phyloP scores from a whole-genome alignment of 2,797 vertebrate genomes.

The Denticeps clupeoides region DNA sequence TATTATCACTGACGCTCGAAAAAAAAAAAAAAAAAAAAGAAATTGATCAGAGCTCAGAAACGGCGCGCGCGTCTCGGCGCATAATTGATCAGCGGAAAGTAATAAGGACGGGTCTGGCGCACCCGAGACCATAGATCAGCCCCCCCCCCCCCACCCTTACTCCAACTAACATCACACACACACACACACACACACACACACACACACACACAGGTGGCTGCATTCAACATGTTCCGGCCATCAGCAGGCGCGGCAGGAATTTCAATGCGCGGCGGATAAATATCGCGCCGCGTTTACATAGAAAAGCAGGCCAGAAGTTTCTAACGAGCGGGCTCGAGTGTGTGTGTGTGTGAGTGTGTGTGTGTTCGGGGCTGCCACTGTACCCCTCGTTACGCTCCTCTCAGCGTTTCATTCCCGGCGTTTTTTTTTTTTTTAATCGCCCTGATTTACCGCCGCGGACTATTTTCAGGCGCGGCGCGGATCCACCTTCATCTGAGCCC shows the following conservation, averaged over 20 bases:
- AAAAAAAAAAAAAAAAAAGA: no score
- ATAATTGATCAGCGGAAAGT: slow-evolving; percentile 64
- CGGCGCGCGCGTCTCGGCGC: slow-evolving; percentile 56
- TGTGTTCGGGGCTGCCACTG: neutral
- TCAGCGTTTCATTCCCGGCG: slow-evolving; percentile 1
- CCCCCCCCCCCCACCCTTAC: slow-evolving; percentile 18
- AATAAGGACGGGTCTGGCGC: slow-evolving; percentile 37
- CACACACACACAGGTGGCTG: no score
- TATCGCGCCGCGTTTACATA: neutral
- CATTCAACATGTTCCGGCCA: slow-evolving; percentile 59
- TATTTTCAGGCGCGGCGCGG: slow-evolving; percentile 25
- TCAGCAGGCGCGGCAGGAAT: slow-evolving; percentile 44
- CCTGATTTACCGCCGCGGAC: slow-evolving; percentile 22
- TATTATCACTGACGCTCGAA: slow-evolving; percentile 66
- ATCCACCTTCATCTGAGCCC: slow-evolving; percentile 16
- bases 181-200: no score
- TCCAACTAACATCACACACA: no score
- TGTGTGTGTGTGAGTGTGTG: slow-evolving; percentile 7
- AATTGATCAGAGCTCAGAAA: slow-evolving; percentile 70
- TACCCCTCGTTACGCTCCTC: slow-evolving; percentile 13
- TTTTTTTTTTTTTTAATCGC: no score
- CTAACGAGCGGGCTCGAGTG: neutral
- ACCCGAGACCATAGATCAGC: slow-evolving; percentile 31
- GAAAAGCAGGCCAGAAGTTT: neutral
- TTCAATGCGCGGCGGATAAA: slow-evolving; percentile 30